A percentile compares a stretch with the other conserved stretches of the same genome.
phyloP scores from a whole-genome alignment of 2,113 vertebrate genomes.

The Podarcis raffonei region DNA sequence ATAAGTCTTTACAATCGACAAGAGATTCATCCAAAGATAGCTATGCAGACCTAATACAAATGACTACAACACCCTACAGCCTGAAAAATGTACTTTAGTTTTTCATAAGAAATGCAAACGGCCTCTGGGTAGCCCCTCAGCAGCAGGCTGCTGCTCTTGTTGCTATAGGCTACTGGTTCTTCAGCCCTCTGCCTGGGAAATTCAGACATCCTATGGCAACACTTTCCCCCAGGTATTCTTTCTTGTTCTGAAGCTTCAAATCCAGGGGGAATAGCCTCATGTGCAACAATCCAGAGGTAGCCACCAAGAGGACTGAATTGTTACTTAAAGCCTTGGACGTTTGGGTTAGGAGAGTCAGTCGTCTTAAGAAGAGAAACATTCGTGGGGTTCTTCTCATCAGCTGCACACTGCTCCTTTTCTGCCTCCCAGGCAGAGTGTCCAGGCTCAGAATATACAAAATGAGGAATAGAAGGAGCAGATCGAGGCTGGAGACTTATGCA shows the following conservation, averaged over 20 bases:
- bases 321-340: constrained; percentile 31
- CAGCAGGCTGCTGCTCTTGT: constrained; percentile 17
- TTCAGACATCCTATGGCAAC: constrained; percentile 38
- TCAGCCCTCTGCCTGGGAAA: constrained; percentile 57
- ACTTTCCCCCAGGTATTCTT: constrained; percentile 26
- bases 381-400: not conserved
- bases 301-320: not conserved
- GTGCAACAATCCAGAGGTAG: constrained; percentile 47
- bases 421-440: not conserved
- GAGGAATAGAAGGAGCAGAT: fast-evolving
- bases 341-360: constrained; percentile 1
- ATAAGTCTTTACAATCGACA: constrained; percentile 46
- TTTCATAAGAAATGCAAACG: constrained; percentile 49
- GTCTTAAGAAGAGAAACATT: constrained; percentile 8
- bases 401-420: not conserved
- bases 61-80: constrained; percentile 35
- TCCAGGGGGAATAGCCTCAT: constrained; percentile 29
- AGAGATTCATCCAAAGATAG: constrained; percentile 47
- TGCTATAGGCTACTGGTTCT: constrained; percentile 54
- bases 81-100: constrained; percentile 64
- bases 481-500: not conserved
- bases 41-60: constrained; percentile 30
- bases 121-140: constrained; percentile 11
- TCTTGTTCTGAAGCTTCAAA: constrained; percentile 52
- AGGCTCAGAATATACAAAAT: fast-evolving